Evolutionary conservation across 2,113 vertebrate genomes (phyloP).

Genomic region (Varanus salvator): DNA sequence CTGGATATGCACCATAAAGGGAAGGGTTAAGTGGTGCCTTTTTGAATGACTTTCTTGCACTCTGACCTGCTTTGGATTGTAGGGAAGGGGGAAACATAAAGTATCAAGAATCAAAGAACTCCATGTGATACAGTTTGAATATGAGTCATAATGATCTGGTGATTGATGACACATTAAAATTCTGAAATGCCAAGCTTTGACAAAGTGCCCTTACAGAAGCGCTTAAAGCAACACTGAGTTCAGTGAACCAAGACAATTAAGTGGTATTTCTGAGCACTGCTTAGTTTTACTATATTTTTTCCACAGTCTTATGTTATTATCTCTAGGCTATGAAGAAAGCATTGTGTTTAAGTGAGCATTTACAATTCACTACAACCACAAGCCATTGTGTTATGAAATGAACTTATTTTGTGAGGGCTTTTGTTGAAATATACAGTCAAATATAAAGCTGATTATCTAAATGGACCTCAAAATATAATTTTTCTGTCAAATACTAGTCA

Average conservation of each 20-base stretch:
- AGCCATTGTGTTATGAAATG: not conserved
- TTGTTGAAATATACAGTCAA: not conserved
- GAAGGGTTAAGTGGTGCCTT: not conserved
- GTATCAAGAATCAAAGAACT: not conserved
- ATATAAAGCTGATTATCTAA: not conserved
- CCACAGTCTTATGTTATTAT: not conserved
- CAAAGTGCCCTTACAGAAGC: not conserved
- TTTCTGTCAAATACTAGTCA: not conserved
- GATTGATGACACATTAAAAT: not conserved
- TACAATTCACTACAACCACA: not conserved
- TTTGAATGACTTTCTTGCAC: not conserved
- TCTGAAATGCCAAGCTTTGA: not conserved
- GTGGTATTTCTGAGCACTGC: not conserved
- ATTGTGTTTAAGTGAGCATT: not conserved
- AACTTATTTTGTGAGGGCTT: not conserved
- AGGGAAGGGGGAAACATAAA: too few species aligned
- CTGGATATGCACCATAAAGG: not conserved
- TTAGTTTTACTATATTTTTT: not conserved
- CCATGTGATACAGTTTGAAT: too few species aligned
- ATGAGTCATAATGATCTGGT: not conserved
- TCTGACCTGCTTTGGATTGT: not conserved
- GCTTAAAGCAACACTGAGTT: not conserved
- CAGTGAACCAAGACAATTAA: not conserved
- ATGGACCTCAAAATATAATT: not conserved
- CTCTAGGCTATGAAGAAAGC: not conserved